A percentile compares a stretch with the other conserved stretches of the same genome.
These are phyloP conservation scores for Silurus asotus DNA, from an alignment of 2,113 vertebrate species.

Conservation along the genomic window DNA sequence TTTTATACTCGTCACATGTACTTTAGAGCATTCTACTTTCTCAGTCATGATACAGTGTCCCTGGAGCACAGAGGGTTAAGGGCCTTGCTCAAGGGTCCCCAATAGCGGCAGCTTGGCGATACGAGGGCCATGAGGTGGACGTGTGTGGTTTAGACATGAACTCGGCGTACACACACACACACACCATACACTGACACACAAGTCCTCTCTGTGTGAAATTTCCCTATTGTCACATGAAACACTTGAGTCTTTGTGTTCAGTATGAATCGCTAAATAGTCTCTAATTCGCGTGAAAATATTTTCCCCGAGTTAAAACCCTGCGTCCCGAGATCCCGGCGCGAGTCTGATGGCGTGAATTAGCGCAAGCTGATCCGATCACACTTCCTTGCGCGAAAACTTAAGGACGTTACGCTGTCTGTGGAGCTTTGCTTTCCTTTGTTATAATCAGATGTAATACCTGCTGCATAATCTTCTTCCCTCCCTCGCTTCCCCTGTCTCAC, in stretches of 20 bases:
- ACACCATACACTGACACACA: not conserved
- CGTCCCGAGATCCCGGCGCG: not conserved
- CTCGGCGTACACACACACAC: not conserved
- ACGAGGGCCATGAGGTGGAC: too few relatives aligned
- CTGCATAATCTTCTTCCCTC: not conserved
- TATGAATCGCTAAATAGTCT: not conserved
- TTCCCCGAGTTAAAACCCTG: constrained; percentile 8
- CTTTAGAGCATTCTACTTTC: too few relatives aligned
- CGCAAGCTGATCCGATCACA: constrained; percentile 27
- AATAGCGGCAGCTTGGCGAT: too few relatives aligned
- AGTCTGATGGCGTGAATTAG: constrained; percentile 21
- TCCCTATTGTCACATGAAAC: not conserved
- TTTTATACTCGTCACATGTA: too few relatives aligned
- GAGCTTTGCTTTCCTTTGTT: not conserved
- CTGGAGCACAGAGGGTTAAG: too few relatives aligned
- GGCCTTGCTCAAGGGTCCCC: too few relatives aligned
- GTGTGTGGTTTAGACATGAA: not conserved
- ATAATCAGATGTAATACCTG: not conserved
- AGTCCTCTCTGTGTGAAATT: not conserved
- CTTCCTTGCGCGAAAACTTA: not conserved
- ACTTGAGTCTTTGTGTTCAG: constrained; percentile 23
- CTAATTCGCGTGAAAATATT: constrained; percentile 21
- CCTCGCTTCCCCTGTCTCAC: not conserved
- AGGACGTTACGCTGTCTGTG: not conserved
- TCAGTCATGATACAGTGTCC: too few relatives aligned